Conservation (phyloP, 2,113 vertebrate species). For the Ceyx margarethae region DNA sequence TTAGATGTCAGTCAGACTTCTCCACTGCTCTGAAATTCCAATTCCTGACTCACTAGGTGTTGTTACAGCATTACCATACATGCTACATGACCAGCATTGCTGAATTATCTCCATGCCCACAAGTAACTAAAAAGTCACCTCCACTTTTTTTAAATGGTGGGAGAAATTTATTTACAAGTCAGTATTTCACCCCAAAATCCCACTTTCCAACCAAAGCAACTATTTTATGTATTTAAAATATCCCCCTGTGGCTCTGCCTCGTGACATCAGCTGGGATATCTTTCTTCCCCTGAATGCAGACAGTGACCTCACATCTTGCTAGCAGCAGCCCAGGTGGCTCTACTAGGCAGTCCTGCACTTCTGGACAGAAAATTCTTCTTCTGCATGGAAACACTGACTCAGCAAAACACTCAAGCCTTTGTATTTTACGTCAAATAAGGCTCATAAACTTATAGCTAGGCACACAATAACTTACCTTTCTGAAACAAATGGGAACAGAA, state of each 20-base stretch:
- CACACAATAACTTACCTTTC: background rate
- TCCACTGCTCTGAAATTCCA: background rate
- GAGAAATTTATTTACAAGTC: slow-evolving; percentile 43
- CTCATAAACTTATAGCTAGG: background rate
- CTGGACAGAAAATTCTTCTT: background rate
- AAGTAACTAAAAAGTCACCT: slow-evolving; percentile 44
- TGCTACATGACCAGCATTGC: background rate
- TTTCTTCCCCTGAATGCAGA: background rate
- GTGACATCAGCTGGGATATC: background rate
- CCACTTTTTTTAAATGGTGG: slow-evolving; percentile 21
- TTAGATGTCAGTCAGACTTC: background rate
- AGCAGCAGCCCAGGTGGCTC: background rate
- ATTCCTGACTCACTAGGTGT: background rate
- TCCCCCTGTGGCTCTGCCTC: background rate
- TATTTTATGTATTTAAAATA: background rate
- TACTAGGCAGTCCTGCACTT: background rate
- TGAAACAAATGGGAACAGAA: background rate
- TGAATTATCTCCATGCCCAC: slow-evolving; percentile 11
- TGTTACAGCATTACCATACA: slow-evolving; percentile 33
- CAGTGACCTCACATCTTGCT: background rate
- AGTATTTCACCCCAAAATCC: background rate
- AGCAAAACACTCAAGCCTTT: background rate
- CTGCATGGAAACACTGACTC: background rate
- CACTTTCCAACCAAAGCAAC: background rate
- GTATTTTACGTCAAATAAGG: background rate